phyloP scores from a whole-genome alignment of 2,888 invertebrate genomes.

The Lepidocyrtoides sp. region DNA sequence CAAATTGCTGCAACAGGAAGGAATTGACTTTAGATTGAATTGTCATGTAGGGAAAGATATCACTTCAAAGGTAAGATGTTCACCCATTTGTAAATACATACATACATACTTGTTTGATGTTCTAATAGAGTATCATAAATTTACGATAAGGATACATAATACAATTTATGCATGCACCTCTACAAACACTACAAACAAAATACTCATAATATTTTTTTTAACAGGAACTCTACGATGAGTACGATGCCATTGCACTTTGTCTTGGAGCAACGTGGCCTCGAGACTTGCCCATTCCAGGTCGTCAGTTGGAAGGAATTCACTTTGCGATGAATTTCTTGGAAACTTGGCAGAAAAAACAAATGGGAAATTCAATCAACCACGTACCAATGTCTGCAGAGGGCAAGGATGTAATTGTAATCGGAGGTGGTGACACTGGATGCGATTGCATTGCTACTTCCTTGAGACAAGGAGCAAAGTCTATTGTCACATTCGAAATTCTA shows the following conservation, averaged over 20 bases:
- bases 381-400: constrained; percentile 93
- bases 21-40: constrained; percentile 95
- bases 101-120: no score
- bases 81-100: no score
- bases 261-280: constrained; percentile 99
- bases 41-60: constrained; percentile 97
- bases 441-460: constrained; percentile 99
- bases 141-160: no score
- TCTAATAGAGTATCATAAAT: no score
- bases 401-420: constrained; percentile 97
- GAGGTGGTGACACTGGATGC: constrained; percentile 96
- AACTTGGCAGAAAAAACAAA: constrained; percentile 98
- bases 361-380: constrained; percentile 89
- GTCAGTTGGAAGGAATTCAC: constrained; percentile 96
- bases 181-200: no score
- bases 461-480: constrained; percentile 95
- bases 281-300: constrained; percentile 91
- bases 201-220: no score
- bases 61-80: constrained; percentile 91
- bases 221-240: constrained; percentile 87
- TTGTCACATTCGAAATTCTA: constrained; percentile 98
- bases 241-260: constrained; percentile 95
- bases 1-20: constrained; percentile 95
- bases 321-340: constrained; percentile 99
- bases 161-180: no score